Base-by-base conservation (phyloP, 2,113 vertebrate genomes). In the Ophthalmotilapia sp. region DNA sequence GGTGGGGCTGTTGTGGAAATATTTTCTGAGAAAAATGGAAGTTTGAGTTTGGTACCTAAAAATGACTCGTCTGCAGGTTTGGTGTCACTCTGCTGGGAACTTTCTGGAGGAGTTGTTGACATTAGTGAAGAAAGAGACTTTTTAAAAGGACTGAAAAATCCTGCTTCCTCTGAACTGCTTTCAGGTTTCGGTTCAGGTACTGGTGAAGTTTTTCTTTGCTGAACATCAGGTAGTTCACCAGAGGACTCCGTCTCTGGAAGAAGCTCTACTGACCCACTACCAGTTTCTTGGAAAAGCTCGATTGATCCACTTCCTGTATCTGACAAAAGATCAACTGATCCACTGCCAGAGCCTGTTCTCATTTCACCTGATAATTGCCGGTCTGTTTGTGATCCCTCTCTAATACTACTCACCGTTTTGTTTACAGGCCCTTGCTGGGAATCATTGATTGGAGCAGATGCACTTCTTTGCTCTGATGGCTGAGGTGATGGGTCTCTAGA, bases 131-230 rank as follows among this genome's bases (percentile, higher is more conserved):
- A 98, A 13, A 98, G 91, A 70, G 98, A 98, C 90, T 98, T 99
- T 88, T 96, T 98, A 70, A 99, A 97, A 15, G 98, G 98, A 70
- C 97, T 97, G 81, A 99, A 97, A 82, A 98, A 98, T 86, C 97
- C 96, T 31, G 94, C 88, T 84, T 95, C 95, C 40, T 96, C 89
- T 75, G 89, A 29, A 88, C 26, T 86, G 49, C 75, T 79, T 81
- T 95, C 95, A 62, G 87, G 70, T 92, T 94, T 95, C 68, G 89
- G 70, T 75, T 95, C 96, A 86, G 86, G 68, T 29, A 51, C 15
- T n/a, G 86, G 29, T 19, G 80, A 11, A 4, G 55, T 17, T 89
- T 60, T 88, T 93, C 92, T 96, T 82, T 94, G 93, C 31, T 95
- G 94, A 83, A 91, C 84, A 83, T 97, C 96, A 38, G 91, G 92